These are phyloP conservation scores for Schmidtea mediterranea DNA, from an alignment of 1,140 invertebrate genomes.

Conservation along the genomic window DNA sequence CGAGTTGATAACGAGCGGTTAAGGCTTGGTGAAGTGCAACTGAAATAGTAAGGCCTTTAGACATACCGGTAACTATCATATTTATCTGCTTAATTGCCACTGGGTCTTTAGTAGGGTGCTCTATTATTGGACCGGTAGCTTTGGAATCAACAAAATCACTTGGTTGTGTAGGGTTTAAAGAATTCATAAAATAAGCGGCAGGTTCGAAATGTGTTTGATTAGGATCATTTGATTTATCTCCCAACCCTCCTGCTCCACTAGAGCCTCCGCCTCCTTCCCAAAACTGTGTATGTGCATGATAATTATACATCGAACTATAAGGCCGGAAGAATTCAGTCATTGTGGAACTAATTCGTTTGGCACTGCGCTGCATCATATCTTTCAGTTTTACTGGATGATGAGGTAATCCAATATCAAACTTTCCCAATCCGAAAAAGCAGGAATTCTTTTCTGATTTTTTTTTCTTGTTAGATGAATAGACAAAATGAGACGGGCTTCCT, in stretches of 20 bases:
- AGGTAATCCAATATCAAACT: neutral
- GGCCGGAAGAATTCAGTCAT: neutral
- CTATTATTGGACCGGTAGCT: too few species aligned
- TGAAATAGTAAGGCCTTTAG: neutral
- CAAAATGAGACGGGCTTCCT: neutral
- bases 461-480: neutral
- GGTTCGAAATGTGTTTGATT: too few species aligned
- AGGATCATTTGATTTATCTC: too few species aligned
- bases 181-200: too few species aligned
- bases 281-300: too few species aligned
- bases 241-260: too few species aligned
- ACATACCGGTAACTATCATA: neutral
- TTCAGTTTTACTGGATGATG: conserved; percentile 1
- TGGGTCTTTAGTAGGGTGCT: too few species aligned
- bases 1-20: neutral
- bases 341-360: neutral
- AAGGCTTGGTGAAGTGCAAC: conserved; percentile 2
- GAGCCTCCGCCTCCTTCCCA: too few species aligned
- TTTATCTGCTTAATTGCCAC: too few species aligned
- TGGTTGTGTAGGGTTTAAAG: too few species aligned
- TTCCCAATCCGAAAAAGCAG: neutral
- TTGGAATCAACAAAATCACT: too few species aligned
- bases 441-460: neutral
- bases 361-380: neutral
- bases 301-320: too few species aligned